Evolutionary conservation across 2,888 invertebrate genomes (phyloP), one percentile per base, ranked within the genome.

Genomic region (Carabus problematicus): DNA sequence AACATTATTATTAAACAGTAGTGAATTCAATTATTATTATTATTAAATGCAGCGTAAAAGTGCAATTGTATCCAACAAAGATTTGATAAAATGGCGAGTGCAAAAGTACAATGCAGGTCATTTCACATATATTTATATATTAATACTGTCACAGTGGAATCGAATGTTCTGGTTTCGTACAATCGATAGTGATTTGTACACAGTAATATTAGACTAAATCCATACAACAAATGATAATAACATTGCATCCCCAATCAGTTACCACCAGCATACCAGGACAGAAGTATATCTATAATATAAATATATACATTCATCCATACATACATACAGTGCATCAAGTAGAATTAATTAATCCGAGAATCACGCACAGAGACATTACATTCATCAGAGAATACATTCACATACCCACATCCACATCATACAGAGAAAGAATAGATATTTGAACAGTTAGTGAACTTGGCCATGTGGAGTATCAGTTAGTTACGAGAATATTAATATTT

Each of bases 391-490:
- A 52, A 52, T 52, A 16, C 52, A 52, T 52, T 14, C 52, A 1
- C 16, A 16, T 52, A 52, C 75, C 77, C 75, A 73, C 76, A 78
- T 76, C 72, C 76, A 75, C 69, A 70, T 70, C 71, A 72, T 73
- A 16, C 43, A 62, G 16, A 52, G 19, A 55, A 47, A 49, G 40
- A 19, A 41, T 6, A 54, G 40, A 14, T 11, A 55, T 54, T 18
- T 42, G 18, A 55, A 41, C 71, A 75, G 78, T 77, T 79, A 81
- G 80, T 80, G 77, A 80, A 81, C 82, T 82, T 82, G 82, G 81
- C 82, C 81, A 82, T 79, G 80, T 82, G 82, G 81, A 81, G 79
- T 81, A 80, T 80, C 79, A 79, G 76, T 71, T 73, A 74, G 75
- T 77, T 76, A 75, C 75, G 75, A 76, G 56, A 74, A 73, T 73